These are phyloP conservation scores for Ametastegia equiseti DNA, from an alignment of 2,888 invertebrate species.

Conservation along the genomic window DNA sequence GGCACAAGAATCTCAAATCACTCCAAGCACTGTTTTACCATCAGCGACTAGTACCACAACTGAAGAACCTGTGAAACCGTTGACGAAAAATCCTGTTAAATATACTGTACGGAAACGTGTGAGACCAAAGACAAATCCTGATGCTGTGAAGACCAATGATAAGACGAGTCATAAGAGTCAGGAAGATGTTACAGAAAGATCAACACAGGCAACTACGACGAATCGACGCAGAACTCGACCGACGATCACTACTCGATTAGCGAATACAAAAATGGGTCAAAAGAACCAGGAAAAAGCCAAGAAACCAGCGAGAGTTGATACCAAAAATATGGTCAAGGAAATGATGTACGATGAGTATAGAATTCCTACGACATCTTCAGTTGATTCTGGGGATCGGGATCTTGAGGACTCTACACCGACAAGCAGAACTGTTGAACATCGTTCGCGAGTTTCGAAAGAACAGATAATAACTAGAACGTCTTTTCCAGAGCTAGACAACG, in stretches of 20 bases:
- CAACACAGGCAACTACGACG: background rate
- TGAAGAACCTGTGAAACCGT: conserved; percentile 15
- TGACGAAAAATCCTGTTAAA: background rate
- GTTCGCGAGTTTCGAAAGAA: conserved; percentile 63
- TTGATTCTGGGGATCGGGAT: conserved; percentile 44
- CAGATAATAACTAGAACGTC: conserved; percentile 63
- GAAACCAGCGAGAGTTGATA: conserved; percentile 26
- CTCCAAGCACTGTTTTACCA: background rate
- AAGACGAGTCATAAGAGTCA: background rate
- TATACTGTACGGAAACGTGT: conserved; percentile 11
- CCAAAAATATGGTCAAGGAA: background rate
- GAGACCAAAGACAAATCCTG: background rate
- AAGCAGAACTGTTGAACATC: conserved; percentile 61
- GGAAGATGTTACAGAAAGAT: background rate
- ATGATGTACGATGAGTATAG: background rate
- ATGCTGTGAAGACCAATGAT: background rate
- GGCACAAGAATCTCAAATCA: conserved; percentile 7
- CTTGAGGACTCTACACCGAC: conserved; percentile 55
- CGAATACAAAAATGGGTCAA: background rate
- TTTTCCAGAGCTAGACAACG: conserved; percentile 55
- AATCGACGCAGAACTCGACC: conserved; percentile 35
- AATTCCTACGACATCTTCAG: background rate
- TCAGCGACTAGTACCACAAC: conserved; percentile 1
- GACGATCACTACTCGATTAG: background rate
- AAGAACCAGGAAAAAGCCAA: conserved; percentile 39